Evolutionary conservation across 2,888 invertebrate species (phyloP).

Genomic region (Urechis unicinctus): DNA sequence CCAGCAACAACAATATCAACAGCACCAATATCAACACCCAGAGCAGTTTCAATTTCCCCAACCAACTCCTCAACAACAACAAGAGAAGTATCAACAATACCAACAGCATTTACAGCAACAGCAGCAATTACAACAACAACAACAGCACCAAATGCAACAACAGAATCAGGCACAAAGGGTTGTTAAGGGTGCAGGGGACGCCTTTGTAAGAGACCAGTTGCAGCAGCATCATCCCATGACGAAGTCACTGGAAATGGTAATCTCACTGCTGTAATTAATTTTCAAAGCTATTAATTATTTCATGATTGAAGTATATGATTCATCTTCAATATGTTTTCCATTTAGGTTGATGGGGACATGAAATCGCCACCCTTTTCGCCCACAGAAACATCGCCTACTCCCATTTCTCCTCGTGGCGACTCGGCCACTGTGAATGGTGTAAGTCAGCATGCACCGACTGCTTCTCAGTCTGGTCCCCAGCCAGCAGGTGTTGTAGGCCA

Average conservation of each 20-base stretch:
- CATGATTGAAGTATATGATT: no score
- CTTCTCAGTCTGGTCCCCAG: no score
- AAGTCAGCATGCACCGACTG: no score
- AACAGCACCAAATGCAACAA: not conserved
- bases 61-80: constrained; percentile 9
- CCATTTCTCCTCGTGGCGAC: not conserved
- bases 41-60: constrained; percentile 7
- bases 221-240: not conserved
- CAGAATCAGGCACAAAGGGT: not conserved
- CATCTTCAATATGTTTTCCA: no score
- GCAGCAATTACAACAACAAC: constrained; percentile 3
- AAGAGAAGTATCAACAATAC: constrained; percentile 7
- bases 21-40: constrained; percentile 8
- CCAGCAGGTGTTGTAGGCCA: no score
- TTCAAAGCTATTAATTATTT: no score
- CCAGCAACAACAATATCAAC: constrained; percentile 12
- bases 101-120: constrained; percentile 8
- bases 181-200: not conserved
- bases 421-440: no score
- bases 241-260: not conserved
- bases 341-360: no score
- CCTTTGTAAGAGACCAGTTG: not conserved
- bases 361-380: not conserved
- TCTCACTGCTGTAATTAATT: no score
- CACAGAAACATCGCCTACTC: not conserved